Evolutionary conservation across 2,113 vertebrate genomes (phyloP).

Genomic region (Nothobranchius furzeri): DNA sequence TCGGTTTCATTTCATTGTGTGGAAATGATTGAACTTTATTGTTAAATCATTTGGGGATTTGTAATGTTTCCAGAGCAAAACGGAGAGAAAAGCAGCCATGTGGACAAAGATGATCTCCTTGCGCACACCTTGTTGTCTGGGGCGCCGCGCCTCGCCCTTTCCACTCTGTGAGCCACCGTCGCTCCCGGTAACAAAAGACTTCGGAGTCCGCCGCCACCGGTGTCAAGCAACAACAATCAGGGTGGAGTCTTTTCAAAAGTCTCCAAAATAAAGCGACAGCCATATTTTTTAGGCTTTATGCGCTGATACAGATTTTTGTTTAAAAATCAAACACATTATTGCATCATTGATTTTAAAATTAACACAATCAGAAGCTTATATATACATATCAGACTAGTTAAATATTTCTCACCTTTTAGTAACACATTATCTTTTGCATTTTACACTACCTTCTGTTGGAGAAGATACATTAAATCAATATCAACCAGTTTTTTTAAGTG

Average conservation of each 20-base stretch:
- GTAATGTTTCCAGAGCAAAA: constrained; percentile 4
- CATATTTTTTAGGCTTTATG: too few species aligned
- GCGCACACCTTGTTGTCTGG: constrained; percentile 27
- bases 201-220: constrained; percentile 47
- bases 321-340: too few species aligned
- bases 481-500: background rate
- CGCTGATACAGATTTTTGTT: too few species aligned
- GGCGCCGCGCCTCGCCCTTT: constrained; percentile 78
- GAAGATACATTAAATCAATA: too few species aligned
- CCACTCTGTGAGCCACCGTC: constrained; percentile 50
- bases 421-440: too few species aligned
- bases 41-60: background rate
- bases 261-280: constrained; percentile 51
- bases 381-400: too few species aligned
- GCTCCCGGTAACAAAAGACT: constrained; percentile 73
- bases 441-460: too few species aligned
- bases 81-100: background rate
- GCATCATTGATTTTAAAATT: too few species aligned
- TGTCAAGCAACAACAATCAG: constrained; percentile 35
- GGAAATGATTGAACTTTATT: constrained; percentile 10
- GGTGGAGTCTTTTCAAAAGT: fast-evolving
- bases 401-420: too few species aligned
- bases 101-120: constrained; percentile 56
- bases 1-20: constrained; percentile 14
- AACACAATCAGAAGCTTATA: too few species aligned